Evolutionary conservation across 2,113 vertebrate species (phyloP).

Genomic region (Benitochromis conjunctus): DNA sequence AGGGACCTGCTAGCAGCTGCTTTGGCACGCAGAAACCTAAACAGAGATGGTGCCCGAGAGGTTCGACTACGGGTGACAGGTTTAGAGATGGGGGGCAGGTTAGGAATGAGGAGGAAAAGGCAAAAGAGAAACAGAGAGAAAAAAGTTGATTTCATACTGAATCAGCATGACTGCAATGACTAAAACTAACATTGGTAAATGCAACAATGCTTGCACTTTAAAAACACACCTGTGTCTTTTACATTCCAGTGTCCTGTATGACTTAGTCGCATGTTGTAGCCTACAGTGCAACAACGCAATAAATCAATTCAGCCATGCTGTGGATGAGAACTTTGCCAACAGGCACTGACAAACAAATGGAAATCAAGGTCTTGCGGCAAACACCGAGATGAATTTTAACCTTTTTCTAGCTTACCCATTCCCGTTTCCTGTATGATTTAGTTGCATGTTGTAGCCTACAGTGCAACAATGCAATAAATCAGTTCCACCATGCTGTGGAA

Average conservation of each 20-base stretch:
- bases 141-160: background rate
- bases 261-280: slow-evolving; percentile 17
- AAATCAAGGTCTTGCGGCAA: slow-evolving; percentile 25
- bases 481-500: slow-evolving; percentile 2
- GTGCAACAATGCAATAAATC: slow-evolving; percentile 23
- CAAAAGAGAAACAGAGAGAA: background rate
- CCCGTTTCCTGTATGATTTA: background rate
- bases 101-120: background rate
- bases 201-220: background rate
- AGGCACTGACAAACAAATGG: slow-evolving; percentile 19
- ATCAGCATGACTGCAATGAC: background rate
- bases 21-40: background rate
- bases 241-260: background rate
- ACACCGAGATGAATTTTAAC: slow-evolving; percentile 12
- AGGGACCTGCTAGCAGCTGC: background rate
- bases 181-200: background rate
- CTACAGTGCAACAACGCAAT: background rate
- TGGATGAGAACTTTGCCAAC: background rate
- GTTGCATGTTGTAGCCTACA: slow-evolving; percentile 1
- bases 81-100: background rate
- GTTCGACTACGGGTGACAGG: background rate
- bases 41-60: background rate
- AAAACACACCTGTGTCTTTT: background rate
- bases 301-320: slow-evolving; percentile 29
- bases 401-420: background rate